phyloP scores from a whole-genome alignment of 2,888 invertebrate genomes.

The Chymomyza procnemis region DNA sequence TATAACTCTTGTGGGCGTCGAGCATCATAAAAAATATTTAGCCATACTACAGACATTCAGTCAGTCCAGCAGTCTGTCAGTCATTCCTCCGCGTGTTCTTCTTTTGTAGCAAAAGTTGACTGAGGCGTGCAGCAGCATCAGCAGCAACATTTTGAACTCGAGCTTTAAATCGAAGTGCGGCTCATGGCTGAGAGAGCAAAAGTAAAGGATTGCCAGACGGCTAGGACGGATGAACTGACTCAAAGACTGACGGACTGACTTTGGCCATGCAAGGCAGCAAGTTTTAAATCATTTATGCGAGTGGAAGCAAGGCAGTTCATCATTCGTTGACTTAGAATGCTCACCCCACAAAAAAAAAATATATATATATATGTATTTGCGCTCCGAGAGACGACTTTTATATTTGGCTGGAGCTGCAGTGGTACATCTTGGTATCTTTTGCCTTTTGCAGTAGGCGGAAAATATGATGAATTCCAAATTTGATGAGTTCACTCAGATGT shows the following conservation, averaged over 20 bases:
- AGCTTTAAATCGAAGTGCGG: conserved; percentile 31
- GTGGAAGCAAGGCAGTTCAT: conserved; percentile 61
- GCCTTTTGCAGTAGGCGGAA: conserved; percentile 66
- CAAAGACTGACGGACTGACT: not conserved
- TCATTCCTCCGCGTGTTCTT: not conserved
- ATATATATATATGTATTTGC: too few species aligned
- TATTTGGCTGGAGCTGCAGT: conserved; percentile 1
- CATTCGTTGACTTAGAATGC: conserved; percentile 72
- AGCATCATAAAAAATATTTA: conserved; percentile 68
- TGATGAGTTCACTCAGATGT: conserved; percentile 74
- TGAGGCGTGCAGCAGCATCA: not conserved
- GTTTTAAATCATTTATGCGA: conserved; percentile 71
- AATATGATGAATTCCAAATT: conserved; percentile 72
- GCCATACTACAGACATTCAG: conserved; percentile 35
- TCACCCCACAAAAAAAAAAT: conserved; percentile 40
- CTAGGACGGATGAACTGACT: too few species aligned
- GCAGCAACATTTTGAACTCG: conserved; percentile 19
- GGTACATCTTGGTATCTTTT: conserved; percentile 6
- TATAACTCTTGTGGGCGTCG: conserved; percentile 66
- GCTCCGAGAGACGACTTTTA: not conserved
- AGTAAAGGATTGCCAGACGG: conserved; percentile 30
- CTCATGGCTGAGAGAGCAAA: conserved; percentile 9
- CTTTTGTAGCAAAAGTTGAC: not conserved
- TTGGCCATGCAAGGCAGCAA: conserved; percentile 27
- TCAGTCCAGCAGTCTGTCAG: conserved; percentile 10